These are phyloP conservation scores for Hemaris fuciformis DNA, from an alignment of 2,888 invertebrate species.

Conservation along the genomic window DNA sequence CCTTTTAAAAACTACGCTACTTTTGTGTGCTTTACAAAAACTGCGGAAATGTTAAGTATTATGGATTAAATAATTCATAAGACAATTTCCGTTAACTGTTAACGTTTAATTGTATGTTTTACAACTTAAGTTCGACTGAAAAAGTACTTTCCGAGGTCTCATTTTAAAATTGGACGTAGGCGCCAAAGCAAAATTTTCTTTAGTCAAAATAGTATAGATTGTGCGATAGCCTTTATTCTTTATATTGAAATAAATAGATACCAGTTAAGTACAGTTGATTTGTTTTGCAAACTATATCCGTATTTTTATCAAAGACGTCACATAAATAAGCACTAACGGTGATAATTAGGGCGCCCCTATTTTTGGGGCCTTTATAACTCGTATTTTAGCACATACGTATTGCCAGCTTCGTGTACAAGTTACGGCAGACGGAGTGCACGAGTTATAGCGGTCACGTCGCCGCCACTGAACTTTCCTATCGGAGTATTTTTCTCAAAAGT, in stretches of 20 bases:
- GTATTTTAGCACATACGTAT: neutral
- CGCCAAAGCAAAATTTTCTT: too few relatives aligned
- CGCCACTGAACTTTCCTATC: slow-evolving; percentile 17
- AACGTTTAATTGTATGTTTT: too few relatives aligned
- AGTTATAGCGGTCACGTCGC: slow-evolving; percentile 19
- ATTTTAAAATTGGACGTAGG: too few relatives aligned
- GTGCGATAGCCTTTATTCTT: too few relatives aligned
- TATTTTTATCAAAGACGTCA: neutral
- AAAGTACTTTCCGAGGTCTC: too few relatives aligned
- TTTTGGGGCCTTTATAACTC: neutral
- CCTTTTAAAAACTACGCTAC: neutral
- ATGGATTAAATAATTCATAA: too few relatives aligned
- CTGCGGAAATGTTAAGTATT: too few relatives aligned
- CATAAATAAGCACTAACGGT: neutral
- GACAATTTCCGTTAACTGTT: too few relatives aligned
- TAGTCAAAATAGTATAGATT: too few relatives aligned
- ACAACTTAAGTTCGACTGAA: too few relatives aligned
- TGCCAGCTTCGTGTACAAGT: neutral
- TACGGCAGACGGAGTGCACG: slow-evolving; percentile 13
- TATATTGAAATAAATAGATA: too few relatives aligned
- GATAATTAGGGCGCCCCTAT: neutral
- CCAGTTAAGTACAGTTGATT: neutral
- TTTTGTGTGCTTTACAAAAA: neutral
- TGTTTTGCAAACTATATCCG: neutral
- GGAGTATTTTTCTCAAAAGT: slow-evolving; percentile 13